Percentiles rank a stretch among this genome's conserved stretches.
Conservation (phyloP, 2,797 vertebrate genomes). For the Lagocephalus sceleratus region DNA sequence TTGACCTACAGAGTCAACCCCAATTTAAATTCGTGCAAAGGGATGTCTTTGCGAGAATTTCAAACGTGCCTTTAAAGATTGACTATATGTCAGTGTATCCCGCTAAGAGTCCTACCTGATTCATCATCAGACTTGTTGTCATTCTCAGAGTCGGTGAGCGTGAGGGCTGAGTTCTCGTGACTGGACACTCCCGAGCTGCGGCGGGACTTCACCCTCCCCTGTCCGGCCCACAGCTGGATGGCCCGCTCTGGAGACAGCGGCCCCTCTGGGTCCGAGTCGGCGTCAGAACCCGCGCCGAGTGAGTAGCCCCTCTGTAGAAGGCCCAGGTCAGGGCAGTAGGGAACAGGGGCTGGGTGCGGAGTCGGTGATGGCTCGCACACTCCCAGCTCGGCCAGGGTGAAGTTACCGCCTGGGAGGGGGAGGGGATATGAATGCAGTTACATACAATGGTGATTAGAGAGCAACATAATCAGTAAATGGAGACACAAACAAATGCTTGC, state of each 20-base stretch:
- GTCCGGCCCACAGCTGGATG: constrained; percentile 89
- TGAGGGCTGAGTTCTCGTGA: constrained; percentile 92
- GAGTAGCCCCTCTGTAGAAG: constrained; percentile 91
- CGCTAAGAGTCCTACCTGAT: constrained; percentile 85
- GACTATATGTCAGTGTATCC: neutral
- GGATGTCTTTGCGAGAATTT: constrained; percentile 31
- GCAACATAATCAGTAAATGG: constrained; percentile 20
- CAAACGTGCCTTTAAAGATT: constrained; percentile 9
- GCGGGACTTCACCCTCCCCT: constrained; percentile 86
- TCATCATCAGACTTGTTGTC: constrained; percentile 95
- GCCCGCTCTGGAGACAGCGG: constrained; percentile 89
- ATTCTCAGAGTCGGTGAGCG: constrained; percentile 93
- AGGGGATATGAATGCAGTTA: constrained; percentile 28
- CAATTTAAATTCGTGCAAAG: constrained; percentile 29
- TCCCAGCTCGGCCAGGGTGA: constrained; percentile 91
- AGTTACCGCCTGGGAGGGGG: constrained; percentile 75
- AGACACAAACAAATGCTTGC: constrained; percentile 31
- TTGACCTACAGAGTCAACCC: constrained; percentile 49
- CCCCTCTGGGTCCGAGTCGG: constrained; percentile 89
- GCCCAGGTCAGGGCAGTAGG: constrained; percentile 90
- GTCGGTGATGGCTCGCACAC: constrained; percentile 83
- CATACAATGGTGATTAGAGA: constrained; percentile 11
- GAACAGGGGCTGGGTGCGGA: constrained; percentile 76
- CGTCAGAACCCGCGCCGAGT: constrained; percentile 85
- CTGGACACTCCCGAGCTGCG: constrained; percentile 92